Evolutionary conservation across 2,797 vertebrate species (phyloP), one percentile per base, ranked within the genome.

Genomic region (Ptychobarbus kaznakovi): DNA sequence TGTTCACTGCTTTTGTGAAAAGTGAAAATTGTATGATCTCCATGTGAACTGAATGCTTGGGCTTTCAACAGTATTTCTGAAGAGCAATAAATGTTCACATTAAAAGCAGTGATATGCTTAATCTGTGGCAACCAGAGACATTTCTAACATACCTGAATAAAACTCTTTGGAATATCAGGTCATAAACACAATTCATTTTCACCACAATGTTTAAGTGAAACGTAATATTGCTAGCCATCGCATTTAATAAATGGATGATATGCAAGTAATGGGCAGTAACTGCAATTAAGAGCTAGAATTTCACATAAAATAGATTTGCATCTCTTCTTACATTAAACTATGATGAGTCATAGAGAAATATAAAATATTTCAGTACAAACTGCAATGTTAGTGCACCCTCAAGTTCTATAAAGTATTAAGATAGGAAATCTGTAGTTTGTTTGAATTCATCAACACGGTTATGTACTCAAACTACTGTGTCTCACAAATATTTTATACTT

Each of bases 71-170:
- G 96, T 97, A 96, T 97, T 98, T 96, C 96, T 97, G 95, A 96
- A 96, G 97, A 98, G 97, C 96, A 98, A 98, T 98, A 98, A 97
- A 97, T 96, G 95, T 94, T 96, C 93, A 97, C 95, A 94, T 95
- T 94, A 91, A 91, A 94, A 95, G 40, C 76, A 69, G 76, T 32
- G 86, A 73, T 65, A 28, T 86, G 84, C 63, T 89, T 87, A 68
- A 66, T 92, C 89, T 81, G 76, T 91, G 74, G 89, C 25, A 81
- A 80, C 63, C 25, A 42, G 82, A 81, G 81, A 38, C 42, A 66
- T 51, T 63, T 82, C 40, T 83, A 66, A 75, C 7, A 63, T 38
- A 51, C 28, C 44, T 25, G 13, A 74, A 74, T 74, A 32, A 82
- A 76, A 77, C 56, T n/a, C 40, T 56, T 38, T 65, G 72, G 42